Evolutionary conservation across 1,140 invertebrate genomes (phyloP), one percentile per base, ranked within the genome.

Genomic region (Ostrea denselamellosa): DNA sequence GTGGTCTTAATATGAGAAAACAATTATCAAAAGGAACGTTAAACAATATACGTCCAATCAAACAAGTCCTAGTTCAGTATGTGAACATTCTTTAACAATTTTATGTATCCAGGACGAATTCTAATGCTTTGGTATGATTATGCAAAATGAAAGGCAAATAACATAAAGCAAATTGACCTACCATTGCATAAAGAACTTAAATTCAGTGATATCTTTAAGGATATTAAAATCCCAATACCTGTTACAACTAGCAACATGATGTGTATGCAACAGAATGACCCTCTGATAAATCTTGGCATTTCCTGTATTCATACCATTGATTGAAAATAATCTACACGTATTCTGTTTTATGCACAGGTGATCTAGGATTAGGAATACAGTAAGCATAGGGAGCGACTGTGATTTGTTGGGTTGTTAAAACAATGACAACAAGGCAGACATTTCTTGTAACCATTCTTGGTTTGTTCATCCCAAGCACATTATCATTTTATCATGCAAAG

Each of bases 401-500:
- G 10, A 3, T 19, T 19, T 19, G 19, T 3, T 58, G 56, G 14
- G 19, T 19, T 19, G 4, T 58, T 58, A 58, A 58, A 19, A 58
- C 19, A 5, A 71, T 71, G 68, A 25, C 68, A 8, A 7, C 8
- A 25, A 12, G 22, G 22, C n/a, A 28, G 8, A 8, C 12, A 71
- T 25, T 71, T 71, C 22, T 71, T 28, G 14, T 34, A 25, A 8
- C 68, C 8, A 12, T 71, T 34, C 22, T 71, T 71, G 68, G 22
- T 12, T 34, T 71, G 7, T 71, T 8, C 14, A 12, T 28, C 22
- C 68, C 12, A 71, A 71, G 22, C 22, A 71, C 68, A 28, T 71
- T 34, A 34, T 7, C 68, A 8, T 92, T 93, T 58, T 83, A 91
- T n/a, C 91, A 92, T 83, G 93, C 91, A 12, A 62, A 82, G 8